phyloP scores from a whole-genome alignment of 2,888 invertebrate species.

The Globia sparganii region DNA sequence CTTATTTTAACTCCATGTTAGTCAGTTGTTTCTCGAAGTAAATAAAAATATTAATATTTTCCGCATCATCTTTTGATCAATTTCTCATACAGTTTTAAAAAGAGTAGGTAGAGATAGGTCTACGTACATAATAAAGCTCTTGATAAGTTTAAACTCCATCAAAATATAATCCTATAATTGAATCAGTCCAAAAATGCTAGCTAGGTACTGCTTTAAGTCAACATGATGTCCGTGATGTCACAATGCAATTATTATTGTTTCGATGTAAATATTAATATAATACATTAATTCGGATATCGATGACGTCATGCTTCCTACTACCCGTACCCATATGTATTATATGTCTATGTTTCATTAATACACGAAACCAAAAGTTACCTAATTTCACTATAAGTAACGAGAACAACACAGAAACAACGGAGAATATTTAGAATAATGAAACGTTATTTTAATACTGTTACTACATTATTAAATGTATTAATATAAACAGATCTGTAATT shows the following conservation, averaged over 20 bases:
- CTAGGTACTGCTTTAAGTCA: too few relatives aligned
- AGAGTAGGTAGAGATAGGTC: neutral
- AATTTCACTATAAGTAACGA: conserved; percentile 10
- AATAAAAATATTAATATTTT: neutral
- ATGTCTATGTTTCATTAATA: neutral
- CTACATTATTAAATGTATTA: conserved; percentile 42
- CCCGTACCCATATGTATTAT: neutral
- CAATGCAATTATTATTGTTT: neutral
- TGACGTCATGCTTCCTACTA: neutral
- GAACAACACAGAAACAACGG: neutral
- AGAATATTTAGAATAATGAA: conserved; percentile 34
- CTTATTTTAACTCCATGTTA: neutral
- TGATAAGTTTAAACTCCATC: too few relatives aligned
- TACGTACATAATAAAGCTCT: too few relatives aligned
- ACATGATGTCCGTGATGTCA: neutral
- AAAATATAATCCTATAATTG: neutral
- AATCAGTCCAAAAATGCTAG: neutral
- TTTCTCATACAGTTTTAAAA: neutral
- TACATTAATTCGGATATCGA: neutral
- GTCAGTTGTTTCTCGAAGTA: neutral
- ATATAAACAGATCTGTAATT: conserved; percentile 29
- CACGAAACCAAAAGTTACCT: conserved; percentile 13
- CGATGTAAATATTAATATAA: neutral
- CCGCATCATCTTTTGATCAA: neutral
- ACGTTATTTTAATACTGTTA: conserved; percentile 56